These are phyloP conservation scores for Drosophila takahashii DNA, from an alignment of 1,140 invertebrate genomes.

Conservation along the genomic window DNA sequence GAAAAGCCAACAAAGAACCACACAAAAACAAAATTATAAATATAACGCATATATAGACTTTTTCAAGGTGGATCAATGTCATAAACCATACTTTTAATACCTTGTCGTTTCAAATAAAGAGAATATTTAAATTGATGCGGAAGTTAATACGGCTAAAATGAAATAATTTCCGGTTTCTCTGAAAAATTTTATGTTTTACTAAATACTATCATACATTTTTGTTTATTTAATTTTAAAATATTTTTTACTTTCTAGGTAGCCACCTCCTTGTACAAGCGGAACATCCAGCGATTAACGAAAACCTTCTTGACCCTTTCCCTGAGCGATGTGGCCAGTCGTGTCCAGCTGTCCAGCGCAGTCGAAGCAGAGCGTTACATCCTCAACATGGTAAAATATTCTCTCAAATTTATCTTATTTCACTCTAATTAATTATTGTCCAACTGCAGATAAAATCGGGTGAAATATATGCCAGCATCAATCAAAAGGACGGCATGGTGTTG, in stretches of 20 bases:
- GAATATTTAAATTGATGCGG: slow-evolving; percentile 6
- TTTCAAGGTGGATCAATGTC: neutral
- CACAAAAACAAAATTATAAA: neutral
- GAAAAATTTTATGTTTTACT: neutral
- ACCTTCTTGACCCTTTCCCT: slow-evolving; percentile 98
- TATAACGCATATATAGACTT: neutral
- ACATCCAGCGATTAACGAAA: slow-evolving; percentile 98
- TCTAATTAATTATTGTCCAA: neutral
- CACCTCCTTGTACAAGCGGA: slow-evolving; percentile 96
- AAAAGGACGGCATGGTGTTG: slow-evolving; percentile 99
- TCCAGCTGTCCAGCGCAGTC: slow-evolving; percentile 91
- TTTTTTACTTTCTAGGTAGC: slow-evolving; percentile 87
- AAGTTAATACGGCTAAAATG: slow-evolving; percentile 1
- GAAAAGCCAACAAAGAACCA: neutral
- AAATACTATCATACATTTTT: neutral
- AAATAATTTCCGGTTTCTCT: slow-evolving; percentile 2
- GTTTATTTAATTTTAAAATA: neutral
- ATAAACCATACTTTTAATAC: neutral
- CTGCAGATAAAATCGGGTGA: slow-evolving; percentile 97
- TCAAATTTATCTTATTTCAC: neutral
- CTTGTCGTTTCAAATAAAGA: slow-evolving; percentile 6
- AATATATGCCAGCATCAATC: slow-evolving; percentile 98
- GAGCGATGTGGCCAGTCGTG: slow-evolving; percentile 96
- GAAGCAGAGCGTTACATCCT: slow-evolving; percentile 98
- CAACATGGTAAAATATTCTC: slow-evolving; percentile 91